Evolutionary conservation across 2,797 vertebrate species (phyloP), one percentile per base, ranked within the genome.

Genomic region (Siniperca undulata): DNA sequence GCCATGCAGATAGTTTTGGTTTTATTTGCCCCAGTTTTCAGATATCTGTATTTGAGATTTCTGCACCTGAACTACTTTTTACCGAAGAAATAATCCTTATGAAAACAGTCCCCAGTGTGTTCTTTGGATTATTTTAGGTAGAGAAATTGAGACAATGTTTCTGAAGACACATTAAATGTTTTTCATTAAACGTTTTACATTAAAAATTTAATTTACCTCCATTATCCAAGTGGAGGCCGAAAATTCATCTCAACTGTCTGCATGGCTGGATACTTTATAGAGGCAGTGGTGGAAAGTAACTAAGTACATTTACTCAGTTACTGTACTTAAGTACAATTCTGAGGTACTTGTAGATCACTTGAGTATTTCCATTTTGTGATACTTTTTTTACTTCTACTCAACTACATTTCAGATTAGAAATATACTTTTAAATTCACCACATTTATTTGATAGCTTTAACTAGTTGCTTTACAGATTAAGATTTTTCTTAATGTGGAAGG

Each of bases 1-100:
- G 8, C 7, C n/a, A 12, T 61, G 59, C 60, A 66, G 22, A 40
- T 62, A n/a, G 55, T 42, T 40, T 55, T 42, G 3, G 7, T 50
- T 77, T 42, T 14, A 10, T 52, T 64, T 56, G 16, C 19, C 11
- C 11, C 19, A 48, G 9, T 61, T 66, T 71, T 66, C 44, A 61
- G 30, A 70, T 58, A 48, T 58, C 19, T 68, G 36, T 62, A 16
- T 42, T 71, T 30, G 4, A 61, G 7, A 69, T 24, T 70, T 62
- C 40, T 67, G 40, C 17, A 24, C 36, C n/a, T 7, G 16, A 36
- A 27, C 3, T 56, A 4, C 0, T 2, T 68, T 68, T 20, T 36
- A 1, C 5, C 3, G 7, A 34, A 70, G 48, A 53, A 61, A 59
- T 22, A 46, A 10, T 20, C 22, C 20, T 30, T 4, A 1, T 13